Conservation (phyloP, 2,888 invertebrate species). For the Heliconius sara region DNA sequence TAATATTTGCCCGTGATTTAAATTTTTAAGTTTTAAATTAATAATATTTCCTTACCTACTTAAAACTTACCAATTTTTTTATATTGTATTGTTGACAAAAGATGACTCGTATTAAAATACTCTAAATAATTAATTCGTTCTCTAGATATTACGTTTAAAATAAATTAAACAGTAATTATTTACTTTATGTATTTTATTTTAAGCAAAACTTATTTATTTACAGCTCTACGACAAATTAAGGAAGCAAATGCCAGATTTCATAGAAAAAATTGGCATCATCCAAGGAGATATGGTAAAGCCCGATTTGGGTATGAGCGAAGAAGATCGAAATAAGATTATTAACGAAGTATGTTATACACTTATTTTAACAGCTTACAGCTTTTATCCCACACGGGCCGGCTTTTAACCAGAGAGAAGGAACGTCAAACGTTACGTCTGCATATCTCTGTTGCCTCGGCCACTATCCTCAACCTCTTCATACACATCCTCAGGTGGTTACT, state of each 20-base stretch:
- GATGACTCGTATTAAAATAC: no score
- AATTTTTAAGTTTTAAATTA: no score
- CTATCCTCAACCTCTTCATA: no score
- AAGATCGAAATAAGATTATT: conserved; percentile 63
- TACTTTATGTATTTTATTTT: not conserved
- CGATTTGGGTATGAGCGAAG: conserved; percentile 67
- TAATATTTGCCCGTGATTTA: no score
- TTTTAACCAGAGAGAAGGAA: not conserved
- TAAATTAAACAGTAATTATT: not conserved
- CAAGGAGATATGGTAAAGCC: conserved; percentile 70
- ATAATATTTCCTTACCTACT: no score
- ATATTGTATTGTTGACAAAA: no score
- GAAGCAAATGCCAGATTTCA: conserved; percentile 69
- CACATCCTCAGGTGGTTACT: no score
- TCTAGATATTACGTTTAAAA: no score
- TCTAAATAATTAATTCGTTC: no score
- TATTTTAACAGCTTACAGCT: not conserved
- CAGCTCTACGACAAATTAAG: conserved; percentile 74
- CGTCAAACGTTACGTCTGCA: no score
- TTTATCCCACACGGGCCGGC: not conserved
- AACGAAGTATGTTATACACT: conserved; percentile 60
- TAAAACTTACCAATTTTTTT: no score
- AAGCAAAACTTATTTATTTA: conserved; percentile 39
- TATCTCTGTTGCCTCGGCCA: no score
- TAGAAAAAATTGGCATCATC: conserved; percentile 68